phyloP scores from a whole-genome alignment of 2,113 vertebrate genomes.

The Ceyx cyanopectus region DNA sequence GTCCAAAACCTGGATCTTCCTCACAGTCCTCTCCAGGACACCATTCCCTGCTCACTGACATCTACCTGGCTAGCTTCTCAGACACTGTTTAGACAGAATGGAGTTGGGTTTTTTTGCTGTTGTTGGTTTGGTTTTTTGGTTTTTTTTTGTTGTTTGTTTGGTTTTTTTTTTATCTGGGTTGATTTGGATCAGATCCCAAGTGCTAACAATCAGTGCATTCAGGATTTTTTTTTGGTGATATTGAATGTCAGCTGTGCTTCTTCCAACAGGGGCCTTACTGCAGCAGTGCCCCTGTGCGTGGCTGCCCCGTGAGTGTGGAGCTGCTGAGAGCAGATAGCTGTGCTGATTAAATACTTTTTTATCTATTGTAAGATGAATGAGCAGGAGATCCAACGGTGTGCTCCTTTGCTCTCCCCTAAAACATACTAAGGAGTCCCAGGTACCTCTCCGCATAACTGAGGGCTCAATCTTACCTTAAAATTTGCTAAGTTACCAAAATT shows the following conservation, averaged over 20 bases:
- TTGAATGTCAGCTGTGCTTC: not conserved
- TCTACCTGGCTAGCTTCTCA: not conserved
- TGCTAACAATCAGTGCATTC: not conserved
- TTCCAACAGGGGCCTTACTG: not conserved
- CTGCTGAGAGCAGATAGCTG: not conserved
- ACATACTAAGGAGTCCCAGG: not conserved
- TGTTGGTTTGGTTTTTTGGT: too few species aligned
- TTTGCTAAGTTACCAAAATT: not conserved
- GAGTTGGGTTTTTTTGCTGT: too few species aligned
- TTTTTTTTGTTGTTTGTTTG: too few species aligned
- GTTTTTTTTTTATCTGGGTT: not conserved
- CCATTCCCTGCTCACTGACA: rapidly evolving
- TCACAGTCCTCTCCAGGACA: not conserved
- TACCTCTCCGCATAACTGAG: not conserved
- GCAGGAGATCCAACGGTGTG: rapidly evolving
- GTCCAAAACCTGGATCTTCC: not conserved
- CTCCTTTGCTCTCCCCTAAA: not conserved
- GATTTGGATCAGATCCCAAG: not conserved
- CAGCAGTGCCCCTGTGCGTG: rapidly evolving
- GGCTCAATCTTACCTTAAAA: not conserved
- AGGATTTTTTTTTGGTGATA: not conserved
- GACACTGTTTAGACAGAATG: not conserved
- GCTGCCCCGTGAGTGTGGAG: not conserved
- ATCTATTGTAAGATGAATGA: not conserved
- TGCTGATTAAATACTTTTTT: not conserved